Base-by-base conservation (phyloP, 2,797 vertebrate genomes). In the Psittacula derbiana region DNA sequence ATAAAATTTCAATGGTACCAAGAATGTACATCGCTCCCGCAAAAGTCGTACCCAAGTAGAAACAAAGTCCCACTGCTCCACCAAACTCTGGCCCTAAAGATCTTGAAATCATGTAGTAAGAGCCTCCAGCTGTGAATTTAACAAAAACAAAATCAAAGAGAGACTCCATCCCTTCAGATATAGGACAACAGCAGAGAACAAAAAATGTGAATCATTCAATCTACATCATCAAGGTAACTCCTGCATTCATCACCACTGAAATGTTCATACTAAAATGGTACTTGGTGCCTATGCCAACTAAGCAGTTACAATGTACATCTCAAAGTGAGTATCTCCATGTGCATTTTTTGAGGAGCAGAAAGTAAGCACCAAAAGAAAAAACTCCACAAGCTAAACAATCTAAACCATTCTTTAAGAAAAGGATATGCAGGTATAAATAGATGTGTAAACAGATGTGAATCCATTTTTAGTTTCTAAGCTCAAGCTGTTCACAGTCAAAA, bases 21-120 rank as follows among this genome's bases (percentile, higher is more conserved):
- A 99, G 97, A 91, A 99, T 99, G 95, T 99, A 99, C 99, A 99
- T 99, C 74, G 99, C 98, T n/a, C 99, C 99, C 12, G 99, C 99
- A 31, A 99, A 99, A 0, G 99, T 99, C 20, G 99, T 99, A 49
- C 99, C 99, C 92, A 99, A 92, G 90, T 99, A 99, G 96, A 99
- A 99, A 95, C 99, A 99, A 61, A 99, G 98, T 58, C 99, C 99
- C 2, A 99, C 99, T 10, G 99, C 99, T 33, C 99, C 99, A 79
- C 99, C 99, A 76, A 99, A 99, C 95, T 99, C 99, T 13, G 99
- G 99, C 18, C 99, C 99, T 96, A 99, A 96, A 31, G 99, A 98
- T 93, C 99, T 98, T 53, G 99, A 99, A 33, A 99, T 99, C 99
- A 99, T 99, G 92, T 99, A 99, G 95, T 99, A 99, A 1, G 99